Evolutionary conservation across 2,797 vertebrate species (phyloP), one percentile per base, ranked within the genome.

Genomic region (Rhynchotus rufescens): DNA sequence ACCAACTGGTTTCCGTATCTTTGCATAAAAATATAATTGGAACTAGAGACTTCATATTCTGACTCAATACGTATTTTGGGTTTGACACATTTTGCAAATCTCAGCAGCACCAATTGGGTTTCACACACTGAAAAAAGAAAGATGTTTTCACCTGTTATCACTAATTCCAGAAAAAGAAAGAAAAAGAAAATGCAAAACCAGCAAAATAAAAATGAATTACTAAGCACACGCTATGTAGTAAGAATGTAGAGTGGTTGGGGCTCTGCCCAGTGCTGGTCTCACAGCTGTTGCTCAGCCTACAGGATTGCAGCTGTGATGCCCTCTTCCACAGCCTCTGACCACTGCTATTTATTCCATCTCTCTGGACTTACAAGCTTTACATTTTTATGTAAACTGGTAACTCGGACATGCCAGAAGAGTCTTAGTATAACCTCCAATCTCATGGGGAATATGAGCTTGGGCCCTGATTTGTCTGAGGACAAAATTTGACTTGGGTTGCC

Each of bases 51-150:
- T 25, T 10, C 42, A 47, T 84, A 44, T 84, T 86, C 45, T 28
- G 65, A 7, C 11, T 80, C 21, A 52, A 17, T 45, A 34, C 14
- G 28, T 80, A 49, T 84, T 91, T 92, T 47, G 57, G 30, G 40
- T 82, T 84, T 94, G 75, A 80, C 49, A 42, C 23, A 44, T 11
- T 91, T 86, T 86, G 80, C 57, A 72, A 82, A 84, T 74, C 26
- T 12, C 22, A 89, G 14, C 3, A 76, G 28, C 8, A 81, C 14
- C 1, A 1, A 81, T 19, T 60, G 9, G 36, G 7, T 64, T 92
- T 86, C n/a, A 3, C 5, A 21, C 49, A n/a, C 3, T 21, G 10
- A 40, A 40, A 19, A 28, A 36, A 25, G 71, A 19, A 19, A 13
- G 2, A 8, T 0, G 2, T 15, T 93, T 90, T 88, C 71, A 65